Evolutionary conservation across 2,797 vertebrate species (phyloP).

Genomic region (Borostomias antarcticus): DNA sequence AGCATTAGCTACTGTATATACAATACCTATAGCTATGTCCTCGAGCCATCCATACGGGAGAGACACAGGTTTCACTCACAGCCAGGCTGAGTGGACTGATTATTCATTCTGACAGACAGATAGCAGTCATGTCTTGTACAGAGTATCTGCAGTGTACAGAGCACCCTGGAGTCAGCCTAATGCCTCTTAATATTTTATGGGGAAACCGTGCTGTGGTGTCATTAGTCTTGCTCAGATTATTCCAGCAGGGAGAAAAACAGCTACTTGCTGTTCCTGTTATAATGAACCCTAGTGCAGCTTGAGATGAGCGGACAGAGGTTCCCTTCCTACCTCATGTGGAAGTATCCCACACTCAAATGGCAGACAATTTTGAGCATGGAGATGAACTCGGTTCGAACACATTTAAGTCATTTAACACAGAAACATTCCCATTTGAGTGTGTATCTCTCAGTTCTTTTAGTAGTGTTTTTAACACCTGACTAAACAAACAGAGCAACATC

Average conservation of each 20-base stretch:
- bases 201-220: constrained; percentile 46
- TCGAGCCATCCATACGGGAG: not conserved
- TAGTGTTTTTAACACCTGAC: not conserved
- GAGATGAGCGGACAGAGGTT: constrained; percentile 15
- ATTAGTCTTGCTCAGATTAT: constrained; percentile 60
- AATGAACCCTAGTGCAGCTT: constrained; percentile 22
- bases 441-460: not conserved
- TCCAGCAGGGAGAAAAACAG: constrained; percentile 47
- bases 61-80: not conserved
- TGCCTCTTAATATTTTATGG: constrained; percentile 52
- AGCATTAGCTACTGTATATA: not conserved
- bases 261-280: constrained; percentile 5
- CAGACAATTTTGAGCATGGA: no score
- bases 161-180: constrained; percentile 33
- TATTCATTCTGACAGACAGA: not conserved
- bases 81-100: not conserved
- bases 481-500: not conserved
- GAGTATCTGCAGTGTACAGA: constrained; percentile 22
- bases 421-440: not conserved
- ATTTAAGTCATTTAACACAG: no score
- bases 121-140: constrained; percentile 6
- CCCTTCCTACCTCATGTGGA: not conserved
- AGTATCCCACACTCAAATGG: no score
- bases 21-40: not conserved
- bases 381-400: no score